Base-by-base conservation (phyloP, 2,113 vertebrate species). In the Leiothrix lutea region DNA sequence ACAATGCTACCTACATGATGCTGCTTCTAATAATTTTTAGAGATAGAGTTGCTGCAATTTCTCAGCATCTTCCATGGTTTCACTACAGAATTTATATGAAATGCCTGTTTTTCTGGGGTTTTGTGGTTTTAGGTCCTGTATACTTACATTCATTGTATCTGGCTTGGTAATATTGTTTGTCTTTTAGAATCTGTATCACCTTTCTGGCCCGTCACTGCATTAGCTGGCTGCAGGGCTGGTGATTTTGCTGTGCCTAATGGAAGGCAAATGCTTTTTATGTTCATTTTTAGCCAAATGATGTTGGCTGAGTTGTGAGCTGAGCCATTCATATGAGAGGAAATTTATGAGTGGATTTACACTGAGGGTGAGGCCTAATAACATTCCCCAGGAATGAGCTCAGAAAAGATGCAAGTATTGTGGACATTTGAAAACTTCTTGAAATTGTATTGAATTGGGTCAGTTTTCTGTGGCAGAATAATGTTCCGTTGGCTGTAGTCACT, bases 131-230 rank as follows among this genome's bases (percentile, higher is more conserved):
- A 33, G 17, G 28, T 66, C 14, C 4, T 25, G 4, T 71, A 6
- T 50, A 8, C 1, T 73, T 21, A 12, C 2, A 24, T 11, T 36
- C 3, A 1, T 36, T 88, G 3, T 6, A 28, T 40, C 28, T 79
- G 56, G 9, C 28, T 88, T 4, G 7, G 19, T 81, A 53, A 56
- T 21, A 11, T 6, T 72, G 3, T 57, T 74, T 65, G 20, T 53
- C 24, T 83, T 64, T 40, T n/a, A 18, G 0, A 5, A 15, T 23
- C 28, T 67, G 0, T 5, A 7, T 31, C 31, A 66, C 8, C 8
- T 67, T 67, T 11, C 14, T 82, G 38, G 44, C 12, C 51, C 62
- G 13, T 70, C 69, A 61, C 16, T 31, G 38, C 28, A 13, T 31
- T 51, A 86, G 5, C 44, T 51, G 65, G 35, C 24, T 57, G 50